Evolutionary conservation across 2,888 invertebrate species (phyloP), one percentile per base, ranked within the genome.

Genomic region (Polyommatus icarus): DNA sequence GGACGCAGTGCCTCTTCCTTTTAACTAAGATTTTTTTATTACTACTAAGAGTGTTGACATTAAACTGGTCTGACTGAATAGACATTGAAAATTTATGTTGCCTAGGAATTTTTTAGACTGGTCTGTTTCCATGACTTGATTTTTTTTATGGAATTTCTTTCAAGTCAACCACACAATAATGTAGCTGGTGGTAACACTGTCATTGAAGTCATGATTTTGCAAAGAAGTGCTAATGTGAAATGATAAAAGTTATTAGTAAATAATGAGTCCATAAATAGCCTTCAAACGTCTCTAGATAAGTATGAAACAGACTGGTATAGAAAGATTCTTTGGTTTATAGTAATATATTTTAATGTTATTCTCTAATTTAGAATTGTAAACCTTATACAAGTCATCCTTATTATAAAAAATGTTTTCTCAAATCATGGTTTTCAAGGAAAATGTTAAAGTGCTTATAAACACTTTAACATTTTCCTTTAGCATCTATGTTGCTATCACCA

Each of bases 1-100:
- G 24, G 84, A 84, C 82, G 81, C 82, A 86, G 88, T 86, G 88
- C 88, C 87, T 81, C 81, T 78, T 72, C 78, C 54, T 78, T 78
- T 15, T 32, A 76, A 76, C 57, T 78, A 76, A 75, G 50, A 54
- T 75, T 75, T 75, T 40, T 75, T 75, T 50, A 61, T 67, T 54
- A 75, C 32, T 75, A 40, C 15, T 40, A 75, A 50, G 75, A 54
- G 50, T 75, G 75, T 54, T 75, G 75, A 75, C 75, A 75, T 75
- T 54, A 54, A 73, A 78, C 75, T 78, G 77, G 71, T 50, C n/a
- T 78, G 78, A 61, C 79, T 61, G 77, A 59, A 77, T 80, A 79
- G 73, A 73, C 73, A 73, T 20, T 73, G 73, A 73, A 40, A 46
- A 73, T 73, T 73, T 73, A 73, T 73, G 24, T 67, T 12, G 29